These are phyloP conservation scores for Myripristis jacobus DNA, from an alignment of 2,797 vertebrate species.

Conservation along the genomic window DNA sequence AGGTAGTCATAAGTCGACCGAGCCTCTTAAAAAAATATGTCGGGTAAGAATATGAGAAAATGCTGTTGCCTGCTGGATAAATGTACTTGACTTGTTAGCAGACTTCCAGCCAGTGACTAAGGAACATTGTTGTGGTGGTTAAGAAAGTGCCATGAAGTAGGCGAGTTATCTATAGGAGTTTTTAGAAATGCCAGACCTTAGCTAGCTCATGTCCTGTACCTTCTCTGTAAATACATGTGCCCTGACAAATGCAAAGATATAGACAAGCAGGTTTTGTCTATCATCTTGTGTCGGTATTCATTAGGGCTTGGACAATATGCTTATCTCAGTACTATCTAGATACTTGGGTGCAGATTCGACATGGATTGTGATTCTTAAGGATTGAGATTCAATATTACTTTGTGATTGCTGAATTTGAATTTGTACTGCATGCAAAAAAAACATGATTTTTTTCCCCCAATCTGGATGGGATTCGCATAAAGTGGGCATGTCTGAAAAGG, in stretches of 20 bases:
- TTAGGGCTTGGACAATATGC: too few species aligned
- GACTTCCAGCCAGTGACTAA: not conserved
- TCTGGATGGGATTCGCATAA: too few species aligned
- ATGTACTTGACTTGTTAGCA: not conserved
- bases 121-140: not conserved
- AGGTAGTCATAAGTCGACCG: not conserved
- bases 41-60: not conserved
- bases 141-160: not conserved
- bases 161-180: not conserved
- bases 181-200: not conserved
- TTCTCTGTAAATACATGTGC: not conserved
- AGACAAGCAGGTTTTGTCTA: not conserved
- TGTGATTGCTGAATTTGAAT: too few species aligned
- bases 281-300: not conserved
- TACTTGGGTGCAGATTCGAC: too few species aligned
- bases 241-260: not conserved
- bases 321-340: too few species aligned
- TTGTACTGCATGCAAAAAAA: too few species aligned
- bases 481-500: too few species aligned
- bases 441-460: too few species aligned
- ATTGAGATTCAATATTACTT: too few species aligned
- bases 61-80: not conserved
- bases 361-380: too few species aligned
- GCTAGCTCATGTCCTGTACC: not conserved
- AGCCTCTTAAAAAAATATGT: not conserved